phyloP scores from a whole-genome alignment of 64 coral and sea anemone species.

The Cladopsammia gracilis region DNA sequence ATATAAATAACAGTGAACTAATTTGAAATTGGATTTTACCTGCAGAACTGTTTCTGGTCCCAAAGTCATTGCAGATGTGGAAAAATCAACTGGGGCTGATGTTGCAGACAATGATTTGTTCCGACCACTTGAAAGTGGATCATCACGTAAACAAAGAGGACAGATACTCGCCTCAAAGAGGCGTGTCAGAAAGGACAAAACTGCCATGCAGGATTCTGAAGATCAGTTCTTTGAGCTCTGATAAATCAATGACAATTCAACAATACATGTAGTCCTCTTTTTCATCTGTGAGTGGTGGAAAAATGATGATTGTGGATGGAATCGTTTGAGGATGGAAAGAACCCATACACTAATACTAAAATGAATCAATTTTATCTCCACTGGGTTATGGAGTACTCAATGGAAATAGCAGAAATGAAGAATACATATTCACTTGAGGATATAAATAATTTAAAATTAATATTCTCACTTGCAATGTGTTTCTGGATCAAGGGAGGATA shows the following conservation, averaged over 20 bases:
- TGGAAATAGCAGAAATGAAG: not conserved
- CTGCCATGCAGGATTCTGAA: constrained; percentile 31
- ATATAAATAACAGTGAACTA: not conserved
- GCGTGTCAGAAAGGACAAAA: constrained; percentile 4
- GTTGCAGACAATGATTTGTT: constrained; percentile 44
- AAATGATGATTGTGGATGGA: not conserved
- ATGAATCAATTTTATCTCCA: too few species aligned
- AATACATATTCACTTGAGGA: too few species aligned
- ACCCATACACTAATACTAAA: not conserved
- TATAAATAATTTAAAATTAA: too few species aligned
- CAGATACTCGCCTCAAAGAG: constrained; percentile 5
- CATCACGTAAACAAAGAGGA: constrained; percentile 12
- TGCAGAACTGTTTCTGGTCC: constrained; percentile 41
- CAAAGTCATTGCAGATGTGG: constrained; percentile 43
- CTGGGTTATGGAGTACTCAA: too few species aligned
- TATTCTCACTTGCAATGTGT: too few species aligned
- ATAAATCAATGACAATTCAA: not conserved
- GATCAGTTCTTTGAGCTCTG: constrained; percentile 76
- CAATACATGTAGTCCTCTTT: not conserved
- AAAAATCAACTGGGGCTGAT: not conserved
- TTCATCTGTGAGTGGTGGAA: not conserved
- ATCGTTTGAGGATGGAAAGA: not conserved
- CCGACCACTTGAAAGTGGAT: constrained; percentile 37
- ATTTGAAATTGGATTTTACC: not conserved
- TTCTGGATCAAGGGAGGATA: too few species aligned